Conservation (phyloP, 2,113 vertebrate genomes). For the Sturnira hondurensis region DNA sequence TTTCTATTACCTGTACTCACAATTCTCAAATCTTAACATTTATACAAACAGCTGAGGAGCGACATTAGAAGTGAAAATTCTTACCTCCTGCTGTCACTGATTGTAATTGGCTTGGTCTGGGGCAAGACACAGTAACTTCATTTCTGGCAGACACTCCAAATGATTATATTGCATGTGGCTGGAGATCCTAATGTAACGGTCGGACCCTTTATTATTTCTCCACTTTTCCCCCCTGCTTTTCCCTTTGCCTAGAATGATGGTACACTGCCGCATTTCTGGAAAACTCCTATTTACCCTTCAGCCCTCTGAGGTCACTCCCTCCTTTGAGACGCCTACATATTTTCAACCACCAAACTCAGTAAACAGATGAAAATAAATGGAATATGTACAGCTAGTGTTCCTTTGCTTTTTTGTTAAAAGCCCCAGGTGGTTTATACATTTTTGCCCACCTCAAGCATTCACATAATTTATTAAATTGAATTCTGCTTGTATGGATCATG, state of each 20-base stretch:
- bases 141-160: not conserved
- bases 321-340: not conserved
- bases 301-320: not conserved
- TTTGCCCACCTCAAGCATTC: not conserved
- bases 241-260: not conserved
- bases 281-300: not conserved
- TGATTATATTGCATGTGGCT: not conserved
- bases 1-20: not conserved
- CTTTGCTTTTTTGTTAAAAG: not conserved
- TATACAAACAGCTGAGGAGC: not conserved
- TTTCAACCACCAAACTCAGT: not conserved
- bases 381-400: not conserved
- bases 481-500: not conserved
- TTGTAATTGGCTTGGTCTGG: not conserved
- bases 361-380: not conserved
- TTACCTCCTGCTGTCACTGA: not conserved
- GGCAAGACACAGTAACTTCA: not conserved
- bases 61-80: not conserved
- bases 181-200: not conserved
- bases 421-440: not conserved
- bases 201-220: not conserved
- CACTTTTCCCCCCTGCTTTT: not conserved
- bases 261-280: not conserved
- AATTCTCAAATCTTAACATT: not conserved
- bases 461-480: conserved; percentile 4